Evolutionary conservation across 2,888 invertebrate genomes (phyloP).

Genomic region (Pristionchus japonicus): DNA sequence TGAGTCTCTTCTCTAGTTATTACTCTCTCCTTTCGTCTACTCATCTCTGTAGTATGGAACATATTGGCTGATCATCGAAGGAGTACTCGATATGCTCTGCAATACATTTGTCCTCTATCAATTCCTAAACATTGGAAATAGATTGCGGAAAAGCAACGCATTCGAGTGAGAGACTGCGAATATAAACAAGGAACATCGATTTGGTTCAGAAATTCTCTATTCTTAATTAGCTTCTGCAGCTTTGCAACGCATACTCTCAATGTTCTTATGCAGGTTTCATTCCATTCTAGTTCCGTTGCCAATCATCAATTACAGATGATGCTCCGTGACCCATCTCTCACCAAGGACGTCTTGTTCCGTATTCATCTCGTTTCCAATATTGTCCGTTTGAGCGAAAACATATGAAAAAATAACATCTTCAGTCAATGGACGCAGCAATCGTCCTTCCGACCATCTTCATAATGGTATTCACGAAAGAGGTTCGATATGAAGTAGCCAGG

Average conservation of each 20-base stretch:
- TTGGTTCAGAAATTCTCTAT: background rate
- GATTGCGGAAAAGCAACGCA: background rate
- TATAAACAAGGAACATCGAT: background rate
- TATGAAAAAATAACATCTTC: background rate
- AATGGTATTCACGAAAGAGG: background rate
- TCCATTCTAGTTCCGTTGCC: background rate
- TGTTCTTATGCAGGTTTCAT: background rate
- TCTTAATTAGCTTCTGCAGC: background rate
- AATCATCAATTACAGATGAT: background rate
- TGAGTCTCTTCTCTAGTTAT: background rate
- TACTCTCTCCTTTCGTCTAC: background rate
- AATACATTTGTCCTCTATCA: background rate
- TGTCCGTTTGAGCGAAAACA: background rate
- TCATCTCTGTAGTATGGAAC: background rate
- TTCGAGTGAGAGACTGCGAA: background rate
- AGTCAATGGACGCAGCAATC: background rate
- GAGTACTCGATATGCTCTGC: background rate
- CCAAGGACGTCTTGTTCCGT: background rate
- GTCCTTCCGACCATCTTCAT: constrained; percentile 6
- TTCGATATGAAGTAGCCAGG: background rate
- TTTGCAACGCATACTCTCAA: background rate
- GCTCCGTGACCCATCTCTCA: background rate
- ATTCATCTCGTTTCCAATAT: background rate
- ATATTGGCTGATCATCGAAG: background rate
- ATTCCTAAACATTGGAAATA: background rate